Percentiles rank a stretch among this genome's conserved stretches.
These are phyloP conservation scores for Ips nitidus DNA, from an alignment of 1,140 invertebrate genomes.

Conservation along the genomic window DNA sequence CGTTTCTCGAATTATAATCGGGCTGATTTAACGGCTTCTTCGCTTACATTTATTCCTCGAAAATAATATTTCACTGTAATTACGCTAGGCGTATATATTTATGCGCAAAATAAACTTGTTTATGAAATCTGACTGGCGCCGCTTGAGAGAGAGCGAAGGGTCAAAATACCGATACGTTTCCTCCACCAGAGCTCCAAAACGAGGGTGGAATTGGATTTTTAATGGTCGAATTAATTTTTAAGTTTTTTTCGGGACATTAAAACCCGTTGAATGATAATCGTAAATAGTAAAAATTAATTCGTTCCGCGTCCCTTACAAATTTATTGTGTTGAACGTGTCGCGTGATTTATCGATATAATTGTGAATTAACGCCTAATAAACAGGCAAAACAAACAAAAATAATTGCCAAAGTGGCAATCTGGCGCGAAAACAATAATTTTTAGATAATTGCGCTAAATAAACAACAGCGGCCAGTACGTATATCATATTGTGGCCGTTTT, in stretches of 20 bases:
- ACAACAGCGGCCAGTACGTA: slow-evolving; percentile 17
- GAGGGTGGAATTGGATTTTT: slow-evolving; percentile 31
- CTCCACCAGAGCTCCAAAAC: slow-evolving; percentile 29
- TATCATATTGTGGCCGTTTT: slow-evolving; percentile 25
- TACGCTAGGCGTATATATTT: slow-evolving; percentile 50
- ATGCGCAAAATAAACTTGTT: slow-evolving; percentile 52
- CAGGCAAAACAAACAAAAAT: slow-evolving; percentile 21
- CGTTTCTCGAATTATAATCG: slow-evolving; percentile 28
- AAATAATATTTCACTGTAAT: slow-evolving; percentile 53
- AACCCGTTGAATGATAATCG: too few relatives aligned
- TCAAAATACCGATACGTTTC: slow-evolving; percentile 52
- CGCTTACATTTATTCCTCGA: slow-evolving; percentile 47
- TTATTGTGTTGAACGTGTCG: neutral
- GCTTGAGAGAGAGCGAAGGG: slow-evolving; percentile 31
- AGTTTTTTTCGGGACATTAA: slow-evolving; percentile 9
- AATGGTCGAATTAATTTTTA: slow-evolving; percentile 32
- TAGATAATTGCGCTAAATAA: slow-evolving; percentile 24
- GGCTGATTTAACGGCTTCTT: slow-evolving; percentile 44
- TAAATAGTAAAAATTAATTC: slow-evolving; percentile 20
- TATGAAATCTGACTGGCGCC: slow-evolving; percentile 51
- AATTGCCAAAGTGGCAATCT: slow-evolving; percentile 23
- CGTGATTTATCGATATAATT: neutral
- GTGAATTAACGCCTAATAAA: slow-evolving; percentile 13
- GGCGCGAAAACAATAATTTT: slow-evolving; percentile 27
- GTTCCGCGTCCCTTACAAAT: neutral